phyloP scores from a whole-genome alignment of 23 tunicate genomes.

The Clavelina lepadiformis region DNA sequence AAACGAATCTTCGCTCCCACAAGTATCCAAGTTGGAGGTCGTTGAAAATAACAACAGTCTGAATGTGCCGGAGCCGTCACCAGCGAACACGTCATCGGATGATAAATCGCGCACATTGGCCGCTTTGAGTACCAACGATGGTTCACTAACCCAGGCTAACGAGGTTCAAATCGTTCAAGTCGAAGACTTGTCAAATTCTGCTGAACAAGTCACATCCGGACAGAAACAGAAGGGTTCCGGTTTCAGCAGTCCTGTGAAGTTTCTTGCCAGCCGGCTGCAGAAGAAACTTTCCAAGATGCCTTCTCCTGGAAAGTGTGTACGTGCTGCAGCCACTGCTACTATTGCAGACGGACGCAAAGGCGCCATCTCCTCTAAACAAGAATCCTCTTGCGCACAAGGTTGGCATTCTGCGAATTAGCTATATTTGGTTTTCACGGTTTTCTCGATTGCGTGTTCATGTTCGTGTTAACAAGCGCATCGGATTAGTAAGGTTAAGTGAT shows the following conservation, averaged over 20 bases:
- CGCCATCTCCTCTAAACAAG: neutral
- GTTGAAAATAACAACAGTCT: too few species aligned
- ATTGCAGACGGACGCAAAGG: neutral
- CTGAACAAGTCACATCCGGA: neutral
- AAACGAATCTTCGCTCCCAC: too few species aligned
- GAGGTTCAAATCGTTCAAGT: too few species aligned
- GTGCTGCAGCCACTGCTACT: constrained; percentile 37
- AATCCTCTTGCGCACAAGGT: neutral
- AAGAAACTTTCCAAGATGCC: constrained; percentile 30
- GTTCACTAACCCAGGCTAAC: too few species aligned
- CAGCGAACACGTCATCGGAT: too few species aligned
- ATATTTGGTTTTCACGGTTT: neutral
- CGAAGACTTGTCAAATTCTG: too few species aligned
- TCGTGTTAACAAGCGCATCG: neutral
- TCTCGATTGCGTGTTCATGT: neutral
- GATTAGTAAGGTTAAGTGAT: neutral
- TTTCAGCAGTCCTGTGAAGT: constrained; percentile 33
- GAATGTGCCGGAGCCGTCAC: too few species aligned
- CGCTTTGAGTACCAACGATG: too few species aligned
- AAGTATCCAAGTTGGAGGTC: too few species aligned
- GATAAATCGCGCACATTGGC: too few species aligned
- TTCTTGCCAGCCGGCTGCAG: constrained; percentile 43
- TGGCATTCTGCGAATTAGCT: neutral
- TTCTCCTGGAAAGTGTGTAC: constrained; percentile 60
- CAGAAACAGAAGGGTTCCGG: neutral